These are phyloP conservation scores for Mareca penelope DNA, from an alignment of 2,797 vertebrate species.

Conservation along the genomic window DNA sequence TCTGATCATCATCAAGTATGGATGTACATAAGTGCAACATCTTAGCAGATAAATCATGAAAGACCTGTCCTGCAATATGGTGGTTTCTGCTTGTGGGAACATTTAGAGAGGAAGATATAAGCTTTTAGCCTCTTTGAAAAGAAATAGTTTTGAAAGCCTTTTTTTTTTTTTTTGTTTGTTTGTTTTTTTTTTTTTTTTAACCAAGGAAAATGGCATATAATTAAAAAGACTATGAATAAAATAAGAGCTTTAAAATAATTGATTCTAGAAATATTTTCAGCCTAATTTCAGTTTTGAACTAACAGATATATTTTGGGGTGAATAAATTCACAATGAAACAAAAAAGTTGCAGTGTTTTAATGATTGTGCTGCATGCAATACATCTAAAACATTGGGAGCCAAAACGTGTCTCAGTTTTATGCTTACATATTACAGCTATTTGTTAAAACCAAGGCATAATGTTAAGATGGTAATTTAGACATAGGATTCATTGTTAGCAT, in stretches of 20 bases:
- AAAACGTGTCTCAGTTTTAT: background rate
- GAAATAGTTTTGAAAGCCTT: background rate
- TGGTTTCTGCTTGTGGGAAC: background rate
- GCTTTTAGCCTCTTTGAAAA: background rate
- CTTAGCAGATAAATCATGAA: background rate
- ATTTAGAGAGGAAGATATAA: background rate
- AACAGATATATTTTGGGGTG: background rate
- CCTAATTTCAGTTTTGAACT: background rate
- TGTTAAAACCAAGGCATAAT: background rate
- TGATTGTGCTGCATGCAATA: background rate
- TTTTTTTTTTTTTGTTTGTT: rapidly evolving
- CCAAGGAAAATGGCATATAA: background rate
- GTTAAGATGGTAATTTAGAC: background rate
- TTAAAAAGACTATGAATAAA: background rate
- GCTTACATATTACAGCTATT: background rate
- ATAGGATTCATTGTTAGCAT: background rate
- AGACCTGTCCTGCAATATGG: background rate
- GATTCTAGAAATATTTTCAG: background rate
- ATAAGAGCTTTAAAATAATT: background rate
- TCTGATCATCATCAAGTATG: background rate
- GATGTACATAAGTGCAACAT: rapidly evolving
- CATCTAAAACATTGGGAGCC: background rate
- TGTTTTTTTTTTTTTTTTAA: rapidly evolving
- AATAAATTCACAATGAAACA: background rate
- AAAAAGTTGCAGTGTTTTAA: background rate